Base-by-base conservation (phyloP, 2,797 vertebrate genomes). In the Xenopus petersii region DNA sequence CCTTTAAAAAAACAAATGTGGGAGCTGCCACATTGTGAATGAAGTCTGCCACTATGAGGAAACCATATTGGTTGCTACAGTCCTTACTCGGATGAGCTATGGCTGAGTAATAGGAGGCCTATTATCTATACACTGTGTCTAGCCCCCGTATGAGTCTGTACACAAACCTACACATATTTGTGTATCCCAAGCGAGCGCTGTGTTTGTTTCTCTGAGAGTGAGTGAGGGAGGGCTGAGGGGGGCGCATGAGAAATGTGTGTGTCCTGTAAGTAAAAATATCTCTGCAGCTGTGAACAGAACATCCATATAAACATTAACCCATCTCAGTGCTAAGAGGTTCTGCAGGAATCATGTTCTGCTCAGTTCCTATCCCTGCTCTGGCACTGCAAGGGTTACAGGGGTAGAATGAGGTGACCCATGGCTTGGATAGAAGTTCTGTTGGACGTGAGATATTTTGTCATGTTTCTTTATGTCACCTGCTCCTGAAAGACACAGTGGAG, bases 251-350 rank as follows among this genome's bases (percentile, higher is more conserved):
- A 64, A 2, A n/a, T 12, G n/a, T 64, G 26, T 30, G 65, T 72
- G 58, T 47, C 30, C 56, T 61, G 70, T 49, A 69, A 64, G 58
- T 73, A 78, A 58, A 68, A 68, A 73, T 77, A 68, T 78, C 75
- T 69, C 60, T 13, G 54, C 71, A 73, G 71, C 71, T 73, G 75
- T 63, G 70, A 63, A 63, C 75, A 77, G 67, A 71, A 76, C 55
- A 61, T 76, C 62, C 67, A 61, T 2, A 48, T 15, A 71, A 16
- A 36, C 16, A 68, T 72, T 68, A 73, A 67, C 75, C 75, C 75
- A n/a, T 13, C 15, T 54, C 58, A 10, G 30, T 64, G 64, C 70
- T 33, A 48, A 61, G 21, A 13, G 4, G 26, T 30, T 30, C 26
- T 30, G 26, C 26, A 8, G 12, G 12, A 49, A 1, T 17, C 15